Conservation (phyloP, 2,113 vertebrate species). For the Cygnus buccinator region DNA sequence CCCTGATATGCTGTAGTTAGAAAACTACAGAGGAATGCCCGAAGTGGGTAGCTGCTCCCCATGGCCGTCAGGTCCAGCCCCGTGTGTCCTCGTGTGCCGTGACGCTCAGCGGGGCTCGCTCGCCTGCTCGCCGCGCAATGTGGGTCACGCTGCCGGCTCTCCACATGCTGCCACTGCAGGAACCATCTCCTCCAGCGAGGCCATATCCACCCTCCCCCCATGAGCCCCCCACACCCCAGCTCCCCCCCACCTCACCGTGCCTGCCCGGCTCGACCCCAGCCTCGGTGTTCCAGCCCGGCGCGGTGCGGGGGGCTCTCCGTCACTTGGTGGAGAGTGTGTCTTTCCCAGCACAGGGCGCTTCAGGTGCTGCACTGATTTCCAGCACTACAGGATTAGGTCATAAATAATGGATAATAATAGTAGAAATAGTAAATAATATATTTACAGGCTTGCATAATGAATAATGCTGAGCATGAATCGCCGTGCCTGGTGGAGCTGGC, state of each 20-base stretch:
- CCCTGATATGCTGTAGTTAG: not conserved
- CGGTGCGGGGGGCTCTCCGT: rapidly evolving
- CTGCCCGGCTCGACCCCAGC: not conserved
- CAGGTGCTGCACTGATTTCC: not conserved
- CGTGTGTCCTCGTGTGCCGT: rapidly evolving
- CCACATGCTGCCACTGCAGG: not conserved
- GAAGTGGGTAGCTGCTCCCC: not conserved
- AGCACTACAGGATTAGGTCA: not conserved
- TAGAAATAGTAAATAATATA: conserved; percentile 61
- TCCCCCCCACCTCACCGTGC: not conserved
- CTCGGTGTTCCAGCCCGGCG: rapidly evolving
- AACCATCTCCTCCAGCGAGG: too few species aligned
- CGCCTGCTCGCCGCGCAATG: not conserved
- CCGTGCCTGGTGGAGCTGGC: not conserved
- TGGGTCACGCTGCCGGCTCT: not conserved
- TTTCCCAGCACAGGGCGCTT: not conserved
- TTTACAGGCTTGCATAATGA: conserved; percentile 50
- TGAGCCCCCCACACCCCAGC: rapidly evolving
- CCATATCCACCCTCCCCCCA: too few species aligned
- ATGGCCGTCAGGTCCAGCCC: not conserved
- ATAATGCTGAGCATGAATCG: not conserved
- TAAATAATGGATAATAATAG: conserved; percentile 65
- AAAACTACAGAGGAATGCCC: not conserved
- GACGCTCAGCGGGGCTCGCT: not conserved
- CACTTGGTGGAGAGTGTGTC: not conserved